These are phyloP conservation scores for Phylloscopus trochiloides DNA, from an alignment of 2,113 vertebrate species.

Conservation along the genomic window DNA sequence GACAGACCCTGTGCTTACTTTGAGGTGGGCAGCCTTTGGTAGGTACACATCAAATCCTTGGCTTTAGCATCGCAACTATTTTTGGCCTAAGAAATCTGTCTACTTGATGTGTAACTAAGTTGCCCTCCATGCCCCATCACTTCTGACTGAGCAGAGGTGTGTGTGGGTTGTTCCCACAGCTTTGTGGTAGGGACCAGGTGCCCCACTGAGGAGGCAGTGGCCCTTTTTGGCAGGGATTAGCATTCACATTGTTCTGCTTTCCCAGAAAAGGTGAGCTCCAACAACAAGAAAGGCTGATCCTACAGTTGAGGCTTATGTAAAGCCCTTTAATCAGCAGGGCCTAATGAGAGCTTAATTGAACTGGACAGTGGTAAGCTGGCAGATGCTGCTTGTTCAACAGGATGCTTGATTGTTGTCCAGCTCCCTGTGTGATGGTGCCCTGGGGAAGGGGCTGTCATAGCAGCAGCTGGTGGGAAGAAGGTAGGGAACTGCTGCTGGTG, in stretches of 20 bases:
- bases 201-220: background rate
- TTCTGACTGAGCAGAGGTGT: background rate
- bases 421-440: rapidly evolving
- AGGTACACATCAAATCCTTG: background rate
- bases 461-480: background rate
- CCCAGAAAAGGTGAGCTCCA: background rate
- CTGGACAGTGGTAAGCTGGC: background rate
- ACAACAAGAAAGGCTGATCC: background rate
- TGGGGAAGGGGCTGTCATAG: background rate
- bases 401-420: background rate
- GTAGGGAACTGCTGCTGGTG: background rate
- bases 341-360: background rate
- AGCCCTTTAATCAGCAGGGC: background rate
- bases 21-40: background rate
- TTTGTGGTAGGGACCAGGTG: background rate
- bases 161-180: background rate
- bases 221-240: background rate
- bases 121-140: background rate
- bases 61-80: background rate
- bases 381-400: background rate
- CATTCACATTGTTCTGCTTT: background rate
- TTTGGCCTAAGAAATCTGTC: background rate
- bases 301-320: background rate
- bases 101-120: background rate
- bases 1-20: background rate